These are phyloP conservation scores for Gastrophysa polygoni DNA, from an alignment of 2,888 invertebrate genomes.

Conservation along the genomic window DNA sequence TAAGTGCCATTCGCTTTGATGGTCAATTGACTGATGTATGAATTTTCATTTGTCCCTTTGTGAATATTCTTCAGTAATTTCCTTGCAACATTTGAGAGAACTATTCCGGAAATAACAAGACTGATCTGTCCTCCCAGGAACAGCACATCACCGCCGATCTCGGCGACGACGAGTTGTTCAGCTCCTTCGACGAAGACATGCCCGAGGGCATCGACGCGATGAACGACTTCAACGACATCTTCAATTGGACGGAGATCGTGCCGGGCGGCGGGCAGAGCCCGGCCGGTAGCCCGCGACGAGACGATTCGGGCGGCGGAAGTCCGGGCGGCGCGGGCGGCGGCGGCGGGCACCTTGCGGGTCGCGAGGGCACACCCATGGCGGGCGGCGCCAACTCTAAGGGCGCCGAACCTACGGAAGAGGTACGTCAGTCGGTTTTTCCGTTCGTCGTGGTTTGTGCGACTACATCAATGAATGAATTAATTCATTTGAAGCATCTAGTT, in stretches of 20 bases:
- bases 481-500: no score
- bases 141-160: slow-evolving; percentile 71
- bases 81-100: no score
- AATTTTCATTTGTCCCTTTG: no score
- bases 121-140: slow-evolving; percentile 59
- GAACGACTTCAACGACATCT: slow-evolving; percentile 79
- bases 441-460: no score
- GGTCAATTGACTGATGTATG: no score
- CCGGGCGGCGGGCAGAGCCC: slow-evolving; percentile 64
- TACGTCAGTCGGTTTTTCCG: no score
- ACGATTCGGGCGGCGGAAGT: slow-evolving; percentile 56
- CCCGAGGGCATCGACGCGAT: slow-evolving; percentile 65
- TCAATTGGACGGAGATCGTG: slow-evolving; percentile 69
- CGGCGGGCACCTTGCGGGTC: slow-evolving; percentile 54
- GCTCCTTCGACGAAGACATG: slow-evolving; percentile 60
- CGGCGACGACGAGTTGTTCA: slow-evolving; percentile 71
- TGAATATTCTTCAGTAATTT: no score
- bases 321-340: slow-evolving; percentile 60
- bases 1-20: no score
- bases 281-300: slow-evolving; percentile 45
- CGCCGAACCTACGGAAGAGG: slow-evolving; percentile 60
- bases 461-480: no score
- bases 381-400: slow-evolving; percentile 56
- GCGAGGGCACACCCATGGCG: slow-evolving; percentile 57
- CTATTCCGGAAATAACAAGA: no score